A percentile compares a stretch with the other conserved stretches of the same genome.
These are phyloP conservation scores for Melanophora roralis DNA, from an alignment of 2,888 invertebrate species.

Conservation along the genomic window DNA sequence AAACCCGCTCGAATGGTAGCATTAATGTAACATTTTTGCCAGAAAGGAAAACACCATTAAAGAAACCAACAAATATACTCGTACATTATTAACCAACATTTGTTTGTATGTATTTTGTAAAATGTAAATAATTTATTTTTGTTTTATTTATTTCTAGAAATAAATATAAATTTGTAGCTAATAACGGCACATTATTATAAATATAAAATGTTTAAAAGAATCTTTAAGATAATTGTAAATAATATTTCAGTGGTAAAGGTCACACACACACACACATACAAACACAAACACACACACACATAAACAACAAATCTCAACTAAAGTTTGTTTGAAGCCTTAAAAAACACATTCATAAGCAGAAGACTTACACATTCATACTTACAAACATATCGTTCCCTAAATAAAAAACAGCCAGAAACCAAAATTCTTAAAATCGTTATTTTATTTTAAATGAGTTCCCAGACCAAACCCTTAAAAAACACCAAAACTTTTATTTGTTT, in stretches of 20 bases:
- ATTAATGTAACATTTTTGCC: too few species aligned
- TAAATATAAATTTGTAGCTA: conserved; percentile 21
- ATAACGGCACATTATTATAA: conserved; percentile 43
- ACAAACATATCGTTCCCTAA: conserved; percentile 16
- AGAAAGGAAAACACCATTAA: too few species aligned
- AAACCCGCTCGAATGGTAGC: too few species aligned
- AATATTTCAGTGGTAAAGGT: conserved; percentile 59
- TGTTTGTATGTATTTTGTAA: conserved; percentile 3
- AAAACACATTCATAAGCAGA: too few species aligned
- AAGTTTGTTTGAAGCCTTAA: too few species aligned
- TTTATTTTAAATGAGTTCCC: too few species aligned
- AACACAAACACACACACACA: conserved; percentile 10
- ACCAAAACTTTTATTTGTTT: neutral
- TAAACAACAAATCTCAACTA: neutral
- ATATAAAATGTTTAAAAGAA: conserved; percentile 43
- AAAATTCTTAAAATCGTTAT: too few species aligned
- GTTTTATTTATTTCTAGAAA: neutral
- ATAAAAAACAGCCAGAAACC: neutral
- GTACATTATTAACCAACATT: neutral
- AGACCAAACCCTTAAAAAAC: too few species aligned
- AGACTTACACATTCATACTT: neutral
- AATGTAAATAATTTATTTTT: conserved; percentile 1
- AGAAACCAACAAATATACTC: neutral
- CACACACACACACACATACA: conserved; percentile 34
- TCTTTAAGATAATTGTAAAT: conserved; percentile 46